Evolutionary conservation across 2,888 invertebrate species (phyloP), one percentile per base, ranked within the genome.

Genomic region (Eupithecia subfuscata): DNA sequence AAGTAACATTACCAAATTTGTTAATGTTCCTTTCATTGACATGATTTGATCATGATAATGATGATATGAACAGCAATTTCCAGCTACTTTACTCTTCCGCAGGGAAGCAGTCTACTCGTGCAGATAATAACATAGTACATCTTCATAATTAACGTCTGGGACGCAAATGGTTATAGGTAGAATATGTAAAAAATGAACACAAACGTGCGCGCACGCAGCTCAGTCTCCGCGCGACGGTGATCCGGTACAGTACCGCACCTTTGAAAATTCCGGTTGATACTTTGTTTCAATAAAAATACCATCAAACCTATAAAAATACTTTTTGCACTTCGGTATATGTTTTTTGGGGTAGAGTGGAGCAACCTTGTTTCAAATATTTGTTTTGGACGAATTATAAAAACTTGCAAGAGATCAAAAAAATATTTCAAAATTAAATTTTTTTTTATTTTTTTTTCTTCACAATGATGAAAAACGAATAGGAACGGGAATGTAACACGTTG

Each of bases 171-270:
- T 79, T 77, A 78, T 72, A 79, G 79, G 81, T 75, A 83, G 85
- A 85, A 84, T 43, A 85, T 82, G 81, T 83, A 84, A 83, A 83
- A 83, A 84, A 84, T 83, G 43, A 69, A 76, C 77, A 78, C 78
- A 81, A 84, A 87, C 84, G 70, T 75, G 79, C 82, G 86, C 83
- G 81, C 82, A 82, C 84, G 82, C 79, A 78, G 78, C 81, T 82
- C 90, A 90, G 91, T 91, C 87, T 84, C 84, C 84, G 76, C 86
- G 87, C 87, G 88, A 83, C 88, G 72, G 74, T 83, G 78, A 82
- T 84, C 82, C 84, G 82, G 86, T 88, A 88, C 82, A 78, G 84
- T 82, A 86, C 79, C 83, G 82, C 85, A 86, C 56, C 43, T 75
- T 60, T 25, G 25, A 52, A 64, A 52, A 70, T 30, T 74, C 74